Evolutionary conservation across 1,140 invertebrate species (phyloP), one percentile per base, ranked within the genome.

Genomic region (Myzus persicae): DNA sequence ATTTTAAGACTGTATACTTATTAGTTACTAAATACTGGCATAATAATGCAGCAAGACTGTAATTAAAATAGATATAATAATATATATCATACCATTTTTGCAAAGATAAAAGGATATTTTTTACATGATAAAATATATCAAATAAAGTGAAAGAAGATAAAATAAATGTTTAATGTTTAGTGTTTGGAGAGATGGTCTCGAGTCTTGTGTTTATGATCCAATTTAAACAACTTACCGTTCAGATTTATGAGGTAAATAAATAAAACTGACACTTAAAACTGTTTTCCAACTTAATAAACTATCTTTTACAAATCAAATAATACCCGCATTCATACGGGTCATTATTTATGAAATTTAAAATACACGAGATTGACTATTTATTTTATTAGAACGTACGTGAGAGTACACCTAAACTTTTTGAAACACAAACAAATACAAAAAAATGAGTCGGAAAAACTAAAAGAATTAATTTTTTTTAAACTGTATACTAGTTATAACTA

Each of bases 161-260:
- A 26, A 87, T 87, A 48, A 31, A 87, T 46, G 24, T 87, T 87
- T 87, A 48, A 87, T 87, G 18, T 46, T 36, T 84, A 84, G 38
- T 42, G 38, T 40, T 84, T 87, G 5, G 84, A 44, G 44, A 20
- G 31, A 46, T 36, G 38, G 31, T 87, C 6, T 87, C 1, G 38
- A 87, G 14, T 87, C 20, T 31, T 38, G 26, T n/a, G 31, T 46
- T 44, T 87, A 87, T 46, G 85, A 48, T 87, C 44, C 85, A 87
- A 87, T 87, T 87, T 48, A 44, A 87, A 87, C 40, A 44, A 85
- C 84, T 85, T 46, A 87, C n/a, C 20, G 85, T 46, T 46, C 44
- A 87, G 26, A 87, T 87, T 87, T 87, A 87, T n/a, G 44, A 46
- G 40, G 84, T 46, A 46, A 44, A 87, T n/a, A 87, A 87, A 87